These are phyloP conservation scores for Ectropis crepuscularia DNA, from an alignment of 2,888 invertebrate genomes.

Conservation along the genomic window DNA sequence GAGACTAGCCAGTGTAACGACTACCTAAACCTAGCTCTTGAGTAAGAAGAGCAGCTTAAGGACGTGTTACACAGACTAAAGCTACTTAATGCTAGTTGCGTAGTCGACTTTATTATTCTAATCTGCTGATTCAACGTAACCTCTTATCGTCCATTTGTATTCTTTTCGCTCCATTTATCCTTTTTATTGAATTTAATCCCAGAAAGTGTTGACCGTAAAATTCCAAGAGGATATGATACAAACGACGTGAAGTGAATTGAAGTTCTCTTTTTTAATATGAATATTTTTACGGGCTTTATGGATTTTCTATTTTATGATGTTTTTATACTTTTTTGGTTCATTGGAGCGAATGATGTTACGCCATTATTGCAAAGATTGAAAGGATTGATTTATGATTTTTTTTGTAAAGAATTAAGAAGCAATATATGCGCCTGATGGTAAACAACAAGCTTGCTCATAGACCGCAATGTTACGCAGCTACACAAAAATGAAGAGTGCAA, in stretches of 20 bases:
- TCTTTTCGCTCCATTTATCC: constrained; percentile 56
- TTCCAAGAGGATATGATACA: constrained; percentile 43
- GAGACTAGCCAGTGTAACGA: not conserved
- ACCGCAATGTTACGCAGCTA: no score
- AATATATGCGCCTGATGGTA: no score
- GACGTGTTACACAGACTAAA: constrained; percentile 6
- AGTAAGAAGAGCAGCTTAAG: constrained; percentile 9
- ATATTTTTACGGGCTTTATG: constrained; percentile 17
- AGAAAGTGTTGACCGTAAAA: constrained; percentile 44
- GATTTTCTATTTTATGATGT: constrained; percentile 19
- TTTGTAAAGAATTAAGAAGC: not conserved
- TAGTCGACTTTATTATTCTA: constrained; percentile 25
- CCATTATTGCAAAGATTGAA: constrained; percentile 5
- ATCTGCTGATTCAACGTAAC: constrained; percentile 35
- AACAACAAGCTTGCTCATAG: no score
- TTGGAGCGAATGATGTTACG: constrained; percentile 1
- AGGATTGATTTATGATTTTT: not conserved
- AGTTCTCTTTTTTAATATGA: constrained; percentile 35
- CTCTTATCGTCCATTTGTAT: constrained; percentile 62
- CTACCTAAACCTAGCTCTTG: not conserved
- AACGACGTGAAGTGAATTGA: constrained; percentile 43
- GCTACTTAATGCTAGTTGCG: constrained; percentile 14
- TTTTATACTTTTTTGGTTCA: constrained; percentile 19
- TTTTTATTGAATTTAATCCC: constrained; percentile 49
- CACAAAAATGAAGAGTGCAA: no score